Conservation (phyloP, 2,113 vertebrate species). For the Gadus chalcogrammus region DNA sequence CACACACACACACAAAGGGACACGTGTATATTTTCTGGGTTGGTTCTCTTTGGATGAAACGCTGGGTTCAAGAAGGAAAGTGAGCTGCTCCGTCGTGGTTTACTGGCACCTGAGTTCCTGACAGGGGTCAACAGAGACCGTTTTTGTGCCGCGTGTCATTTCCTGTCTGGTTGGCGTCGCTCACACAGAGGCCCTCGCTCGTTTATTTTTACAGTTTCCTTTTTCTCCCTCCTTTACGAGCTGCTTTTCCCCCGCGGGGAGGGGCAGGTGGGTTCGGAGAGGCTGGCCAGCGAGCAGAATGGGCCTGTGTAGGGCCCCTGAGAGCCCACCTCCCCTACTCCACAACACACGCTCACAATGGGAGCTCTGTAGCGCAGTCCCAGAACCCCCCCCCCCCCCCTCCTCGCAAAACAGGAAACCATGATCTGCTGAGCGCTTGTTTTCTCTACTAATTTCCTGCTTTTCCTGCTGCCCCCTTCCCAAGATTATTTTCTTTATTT, state of each 20-base stretch:
- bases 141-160: constrained; percentile 74
- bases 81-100: constrained; percentile 9
- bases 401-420: constrained; percentile 74
- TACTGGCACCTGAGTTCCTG: constrained; percentile 54
- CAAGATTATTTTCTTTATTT: constrained; percentile 73
- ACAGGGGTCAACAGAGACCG: constrained; percentile 64
- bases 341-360: constrained; percentile 76
- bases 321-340: constrained; percentile 61
- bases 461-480: constrained; percentile 68
- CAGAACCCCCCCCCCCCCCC: constrained; percentile 62
- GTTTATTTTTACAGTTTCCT: constrained; percentile 82
- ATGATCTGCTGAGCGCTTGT: constrained; percentile 73
- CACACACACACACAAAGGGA: constrained; percentile 4
- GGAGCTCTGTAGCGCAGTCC: constrained; percentile 74
- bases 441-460: constrained; percentile 79
- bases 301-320: constrained; percentile 56
- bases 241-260: constrained; percentile 64
- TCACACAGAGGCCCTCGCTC: constrained; percentile 62
- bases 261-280: constrained; percentile 62
- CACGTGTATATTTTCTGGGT: constrained; percentile 4
- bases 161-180: constrained; percentile 72
- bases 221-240: constrained; percentile 63
- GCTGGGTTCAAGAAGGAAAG: constrained; percentile 24
- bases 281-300: constrained; percentile 57
- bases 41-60: constrained; percentile 11